Base-by-base conservation (phyloP, 37 sponge, comb jelly and placozoan species). In the Halisarca cf. caerulea region DNA sequence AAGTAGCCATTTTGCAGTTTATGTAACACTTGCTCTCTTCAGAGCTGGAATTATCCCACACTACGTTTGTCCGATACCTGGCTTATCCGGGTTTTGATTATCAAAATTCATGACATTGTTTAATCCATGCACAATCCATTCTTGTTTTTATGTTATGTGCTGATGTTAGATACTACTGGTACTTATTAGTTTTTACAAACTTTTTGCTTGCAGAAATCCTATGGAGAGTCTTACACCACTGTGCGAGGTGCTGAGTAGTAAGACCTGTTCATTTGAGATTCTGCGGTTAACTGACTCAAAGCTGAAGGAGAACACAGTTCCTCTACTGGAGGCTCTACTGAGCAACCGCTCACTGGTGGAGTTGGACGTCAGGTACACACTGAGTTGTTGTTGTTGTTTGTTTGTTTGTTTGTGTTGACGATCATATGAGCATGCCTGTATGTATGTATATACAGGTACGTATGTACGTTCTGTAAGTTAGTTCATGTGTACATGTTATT, bases 301-400 rank as follows among this genome's bases (percentile, higher is more conserved):
- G 36, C 80, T 93, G 58, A 87, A 87, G 58, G 94, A 90, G 43
- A 59, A 81, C 23, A 88, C 80, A 0, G 28, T 78, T 3, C 40
- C 75, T 23, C 11, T 93, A 2, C 36, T 93, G 58, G 61, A 85
- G 11, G 88, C 88, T 27, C 59, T 93, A 37, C 66, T 58, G 37
- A 53, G 55, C 58, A 93, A 93, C 85, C 80, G 4, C 2, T 80
- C 83, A 42, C 64, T 93, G 20, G 33, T 33, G 2, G 88, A 85
- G 32, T 57, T 93, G 20, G 82, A 93, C 83, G 81, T 93, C 32
- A 89, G 93, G 93, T n/a, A n/a, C n/a, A n/a, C n/a, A n/a, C n/a
- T n/a, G n/a, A n/a, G n/a, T n/a, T n/a, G n/a, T n/a, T n/a, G n/a
- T n/a, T n/a, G n/a, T n/a, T n/a, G n/a, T n/a, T n/a, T n/a, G n/a